A percentile compares a stretch with the other conserved stretches of the same genome.
Evolutionary conservation across 2,113 vertebrate species (phyloP).

Genomic region (Micronisus gabar): DNA sequence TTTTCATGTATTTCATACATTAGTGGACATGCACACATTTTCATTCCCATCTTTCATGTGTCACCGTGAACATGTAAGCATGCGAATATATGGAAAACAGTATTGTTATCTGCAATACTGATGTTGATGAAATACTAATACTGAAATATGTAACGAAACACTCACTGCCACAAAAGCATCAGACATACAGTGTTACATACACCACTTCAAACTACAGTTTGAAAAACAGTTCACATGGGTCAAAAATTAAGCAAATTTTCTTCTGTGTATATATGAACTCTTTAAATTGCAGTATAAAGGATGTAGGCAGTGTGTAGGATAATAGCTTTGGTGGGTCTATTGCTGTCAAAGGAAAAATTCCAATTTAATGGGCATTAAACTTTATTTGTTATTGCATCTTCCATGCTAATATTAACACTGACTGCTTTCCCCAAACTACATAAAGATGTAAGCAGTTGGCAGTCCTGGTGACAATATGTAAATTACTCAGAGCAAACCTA

Average conservation of each 20-base stretch:
- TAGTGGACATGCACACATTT: not conserved
- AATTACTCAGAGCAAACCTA: slow-evolving; percentile 65
- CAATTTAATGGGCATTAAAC: not conserved
- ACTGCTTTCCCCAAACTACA: slow-evolving; percentile 51
- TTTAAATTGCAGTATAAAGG: not conserved
- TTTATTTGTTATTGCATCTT: slow-evolving; percentile 29
- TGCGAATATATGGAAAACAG: not conserved
- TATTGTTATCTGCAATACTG: not conserved
- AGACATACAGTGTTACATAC: not conserved
- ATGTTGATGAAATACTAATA: not conserved
- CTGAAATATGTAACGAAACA: not conserved
- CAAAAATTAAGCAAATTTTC: not conserved
- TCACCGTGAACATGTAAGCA: not conserved
- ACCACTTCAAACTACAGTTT: not conserved
- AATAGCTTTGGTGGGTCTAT: not conserved
- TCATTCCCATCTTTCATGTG: not conserved
- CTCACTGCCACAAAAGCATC: not conserved
- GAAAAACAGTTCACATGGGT: not conserved
- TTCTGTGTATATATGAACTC: not conserved
- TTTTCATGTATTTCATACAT: not conserved
- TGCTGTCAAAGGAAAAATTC: not conserved
- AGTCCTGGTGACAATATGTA: slow-evolving; percentile 67
- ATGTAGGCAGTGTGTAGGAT: not conserved
- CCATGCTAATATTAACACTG: slow-evolving; percentile 24
- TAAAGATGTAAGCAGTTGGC: slow-evolving; percentile 63